Percentiles rank a stretch among this genome's conserved stretches.
phyloP scores from a whole-genome alignment of 2,888 invertebrate genomes.

The Metalampra italica region DNA sequence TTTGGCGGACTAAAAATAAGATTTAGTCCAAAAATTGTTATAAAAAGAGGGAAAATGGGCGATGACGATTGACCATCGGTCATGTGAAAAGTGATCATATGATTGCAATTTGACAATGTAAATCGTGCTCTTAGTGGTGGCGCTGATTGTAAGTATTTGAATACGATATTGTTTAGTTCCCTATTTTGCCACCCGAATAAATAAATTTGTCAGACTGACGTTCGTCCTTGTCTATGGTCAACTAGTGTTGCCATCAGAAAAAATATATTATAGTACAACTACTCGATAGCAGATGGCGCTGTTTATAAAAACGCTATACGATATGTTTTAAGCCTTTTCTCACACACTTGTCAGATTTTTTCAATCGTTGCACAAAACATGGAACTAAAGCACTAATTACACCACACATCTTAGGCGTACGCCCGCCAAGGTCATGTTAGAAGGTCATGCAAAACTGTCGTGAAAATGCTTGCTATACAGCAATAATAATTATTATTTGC shows the following conservation, averaged over 20 bases:
- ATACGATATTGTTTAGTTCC: not conserved
- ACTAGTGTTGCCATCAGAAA: constrained; percentile 25
- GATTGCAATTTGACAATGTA: constrained; percentile 31
- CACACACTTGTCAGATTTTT: no score
- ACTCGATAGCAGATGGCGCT: no score
- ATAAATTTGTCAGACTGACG: constrained; percentile 6
- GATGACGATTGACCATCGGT: constrained; percentile 61
- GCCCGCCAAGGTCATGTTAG: no score
- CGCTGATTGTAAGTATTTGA: not conserved
- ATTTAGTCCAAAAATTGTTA: constrained; percentile 53
- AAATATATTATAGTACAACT: not conserved
- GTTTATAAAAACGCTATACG: no score
- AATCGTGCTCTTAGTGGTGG: not conserved
- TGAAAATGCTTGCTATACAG: no score
- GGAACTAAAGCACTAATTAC: no score
- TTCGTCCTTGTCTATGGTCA: constrained; percentile 56
- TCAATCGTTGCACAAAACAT: no score
- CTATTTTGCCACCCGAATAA: not conserved
- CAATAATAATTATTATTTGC: no score
- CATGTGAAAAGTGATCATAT: constrained; percentile 77
- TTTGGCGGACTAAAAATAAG: constrained; percentile 49
- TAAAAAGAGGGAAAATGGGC: constrained; percentile 57
- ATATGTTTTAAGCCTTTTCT: no score
- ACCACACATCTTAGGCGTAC: no score
- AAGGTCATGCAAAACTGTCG: no score